Base-by-base conservation (phyloP, 1,140 invertebrate genomes). In the Thaumatotibia leucotreta region DNA sequence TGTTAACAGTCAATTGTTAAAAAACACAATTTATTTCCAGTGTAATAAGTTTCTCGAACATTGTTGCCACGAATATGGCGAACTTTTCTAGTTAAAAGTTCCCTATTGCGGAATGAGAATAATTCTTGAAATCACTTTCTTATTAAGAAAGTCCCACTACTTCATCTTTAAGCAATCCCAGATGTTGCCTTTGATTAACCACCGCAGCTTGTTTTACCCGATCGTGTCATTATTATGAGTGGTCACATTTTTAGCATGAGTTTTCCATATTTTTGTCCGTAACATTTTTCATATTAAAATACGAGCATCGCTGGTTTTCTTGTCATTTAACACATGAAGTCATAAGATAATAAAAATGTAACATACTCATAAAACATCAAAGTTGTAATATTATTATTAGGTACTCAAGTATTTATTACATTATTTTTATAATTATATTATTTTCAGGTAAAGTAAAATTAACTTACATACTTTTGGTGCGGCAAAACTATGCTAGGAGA, bases 1-100 rank as follows among this genome's bases (percentile, higher is more conserved):
- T 24, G 29, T 22, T 4, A 33, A 62, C 20, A n/a, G 31, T 4
- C 33, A 31, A 80, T 86, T 81, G 75, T 84, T 83, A 79, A 73
- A 76, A 82, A 76, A 86, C 86, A 77, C 76, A 84, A 86, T 86
- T 80, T 86, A 88, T 86, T 84, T 81, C 70, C 78, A 68, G 73
- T 77, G 76, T 81, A 84, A 82, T 84, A 88, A 83, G 77, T 88
- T 75, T 65, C 69, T 61, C 73, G 74, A 85, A 82, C 79, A 79
- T 77, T 82, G 82, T 84, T 75, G 79, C 79, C 75, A 73, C 69
- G 83, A 84, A 80, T 77, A 79, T 84, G 79, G 79, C 49, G 76
- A 88, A 89, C 80, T 89, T 89, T 89, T 89, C 84, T 89, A 87
- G 83, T 88, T 88, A 88, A 86, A 88, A 86, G 79, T 88, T 88